phyloP scores from a whole-genome alignment of 2,888 invertebrate genomes.

The Drosophila dives region DNA sequence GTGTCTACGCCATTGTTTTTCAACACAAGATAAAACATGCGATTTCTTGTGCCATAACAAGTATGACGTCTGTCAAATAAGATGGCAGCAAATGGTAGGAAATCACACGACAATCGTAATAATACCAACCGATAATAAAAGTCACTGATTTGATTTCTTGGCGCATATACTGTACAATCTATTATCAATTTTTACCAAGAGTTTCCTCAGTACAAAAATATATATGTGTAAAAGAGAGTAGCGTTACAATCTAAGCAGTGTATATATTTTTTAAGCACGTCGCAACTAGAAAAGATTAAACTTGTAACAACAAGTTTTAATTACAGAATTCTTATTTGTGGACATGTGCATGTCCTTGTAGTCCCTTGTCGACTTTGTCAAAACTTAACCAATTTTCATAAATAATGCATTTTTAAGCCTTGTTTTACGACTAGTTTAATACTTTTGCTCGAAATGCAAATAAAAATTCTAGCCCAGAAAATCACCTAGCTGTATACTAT shows the following conservation, averaged over 20 bases:
- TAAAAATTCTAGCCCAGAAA: neutral
- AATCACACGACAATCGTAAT: slow-evolving; percentile 3
- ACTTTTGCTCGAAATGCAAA: neutral
- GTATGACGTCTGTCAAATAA: slow-evolving; percentile 47
- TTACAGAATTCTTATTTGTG: neutral
- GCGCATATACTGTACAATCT: slow-evolving; percentile 4
- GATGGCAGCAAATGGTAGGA: slow-evolving; percentile 8
- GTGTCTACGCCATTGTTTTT: slow-evolving; percentile 43
- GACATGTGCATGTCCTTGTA: neutral
- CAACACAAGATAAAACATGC: slow-evolving; percentile 11
- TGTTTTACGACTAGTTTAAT: neutral
- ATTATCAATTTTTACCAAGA: neutral
- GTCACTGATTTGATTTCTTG: slow-evolving; percentile 34
- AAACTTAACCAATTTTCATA: too few relatives aligned
- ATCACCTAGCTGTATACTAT: neutral
- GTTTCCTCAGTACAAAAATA: neutral
- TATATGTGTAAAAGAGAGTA: too few relatives aligned
- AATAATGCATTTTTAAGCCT: neutral
- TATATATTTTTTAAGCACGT: too few relatives aligned
- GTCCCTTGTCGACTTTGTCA: neutral
- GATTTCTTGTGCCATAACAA: slow-evolving; percentile 21
- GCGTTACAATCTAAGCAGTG: too few relatives aligned
- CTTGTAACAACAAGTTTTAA: neutral
- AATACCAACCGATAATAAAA: slow-evolving; percentile 8
- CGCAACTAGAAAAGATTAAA: neutral